Evolutionary conservation across 2,113 vertebrate species (phyloP).

Genomic region (Mionectes macconnelli): DNA sequence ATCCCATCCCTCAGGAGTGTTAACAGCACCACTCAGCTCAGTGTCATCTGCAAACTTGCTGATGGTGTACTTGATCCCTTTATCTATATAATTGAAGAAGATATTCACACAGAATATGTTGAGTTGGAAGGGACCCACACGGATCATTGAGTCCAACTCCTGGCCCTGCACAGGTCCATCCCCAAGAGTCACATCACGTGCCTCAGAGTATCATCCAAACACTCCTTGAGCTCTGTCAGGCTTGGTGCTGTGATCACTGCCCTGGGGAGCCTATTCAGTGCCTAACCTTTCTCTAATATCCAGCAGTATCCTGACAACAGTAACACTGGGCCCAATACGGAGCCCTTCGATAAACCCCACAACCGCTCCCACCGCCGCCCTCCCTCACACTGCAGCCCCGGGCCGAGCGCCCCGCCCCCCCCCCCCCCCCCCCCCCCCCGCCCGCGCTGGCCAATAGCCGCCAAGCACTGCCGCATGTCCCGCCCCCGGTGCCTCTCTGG

Average conservation of each 20-base stretch:
- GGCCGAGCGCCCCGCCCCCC: neutral
- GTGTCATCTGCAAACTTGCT: too few species aligned
- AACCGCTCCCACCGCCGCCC: rapidly evolving
- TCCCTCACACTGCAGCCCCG: neutral
- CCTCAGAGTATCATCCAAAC: neutral
- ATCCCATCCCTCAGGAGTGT: neutral
- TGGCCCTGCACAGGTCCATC: neutral
- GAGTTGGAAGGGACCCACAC: neutral
- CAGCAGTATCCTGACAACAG: too few species aligned
- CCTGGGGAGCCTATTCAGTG: neutral
- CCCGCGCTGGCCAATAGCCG: neutral
- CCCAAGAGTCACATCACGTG: neutral
- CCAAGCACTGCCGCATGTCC: rapidly evolving
- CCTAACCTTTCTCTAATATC: neutral
- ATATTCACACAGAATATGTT: neutral
- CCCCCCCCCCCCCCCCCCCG: neutral
- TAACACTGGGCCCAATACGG: too few species aligned
- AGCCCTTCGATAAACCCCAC: neutral
- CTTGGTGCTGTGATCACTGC: neutral
- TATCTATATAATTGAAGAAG: neutral
- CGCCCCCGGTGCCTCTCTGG: rapidly evolving
- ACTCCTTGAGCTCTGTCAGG: neutral
- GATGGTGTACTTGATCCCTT: neutral
- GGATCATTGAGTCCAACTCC: neutral
- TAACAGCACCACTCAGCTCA: neutral